Conservation (phyloP, 2,888 invertebrate genomes). For the Lampropteryx suffumata region DNA sequence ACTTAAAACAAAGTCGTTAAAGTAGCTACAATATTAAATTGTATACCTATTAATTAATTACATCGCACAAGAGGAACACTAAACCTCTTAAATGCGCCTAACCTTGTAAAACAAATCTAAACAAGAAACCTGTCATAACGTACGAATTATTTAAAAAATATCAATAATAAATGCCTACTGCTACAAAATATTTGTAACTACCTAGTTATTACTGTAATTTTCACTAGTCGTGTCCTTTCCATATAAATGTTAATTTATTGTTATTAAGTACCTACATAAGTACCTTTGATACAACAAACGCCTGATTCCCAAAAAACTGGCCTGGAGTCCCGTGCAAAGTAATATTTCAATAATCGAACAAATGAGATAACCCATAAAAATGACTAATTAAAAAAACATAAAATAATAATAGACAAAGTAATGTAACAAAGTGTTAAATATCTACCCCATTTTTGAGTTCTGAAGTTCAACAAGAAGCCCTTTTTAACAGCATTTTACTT, state of each 20-base stretch:
- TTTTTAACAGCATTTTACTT: too few relatives aligned
- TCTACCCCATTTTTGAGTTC: too few relatives aligned
- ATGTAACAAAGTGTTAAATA: too few relatives aligned
- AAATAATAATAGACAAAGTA: too few relatives aligned
- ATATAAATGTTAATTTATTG: background rate
- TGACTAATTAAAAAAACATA: too few relatives aligned
- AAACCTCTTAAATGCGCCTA: background rate
- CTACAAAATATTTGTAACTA: slow-evolving; percentile 13
- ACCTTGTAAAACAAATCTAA: slow-evolving; percentile 14
- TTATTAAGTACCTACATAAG: too few relatives aligned
- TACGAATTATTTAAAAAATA: slow-evolving; percentile 8
- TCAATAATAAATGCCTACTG: slow-evolving; percentile 8
- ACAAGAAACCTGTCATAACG: slow-evolving; percentile 2
- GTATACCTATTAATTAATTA: slow-evolving; percentile 13
- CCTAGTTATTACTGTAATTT: slow-evolving; percentile 4
- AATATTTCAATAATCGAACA: slow-evolving; percentile 34
- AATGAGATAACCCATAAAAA: slow-evolving; percentile 36
- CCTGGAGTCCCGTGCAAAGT: slow-evolving; percentile 20
- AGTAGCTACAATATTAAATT: slow-evolving; percentile 9
- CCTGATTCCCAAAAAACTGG: background rate
- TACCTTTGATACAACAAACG: too few relatives aligned
- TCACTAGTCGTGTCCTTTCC: background rate
- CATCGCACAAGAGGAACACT: background rate
- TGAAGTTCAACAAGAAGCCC: too few relatives aligned
- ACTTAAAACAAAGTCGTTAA: slow-evolving; percentile 22